Evolutionary conservation across 2,113 vertebrate species (phyloP).

Genomic region (Euleptes europaea): DNA sequence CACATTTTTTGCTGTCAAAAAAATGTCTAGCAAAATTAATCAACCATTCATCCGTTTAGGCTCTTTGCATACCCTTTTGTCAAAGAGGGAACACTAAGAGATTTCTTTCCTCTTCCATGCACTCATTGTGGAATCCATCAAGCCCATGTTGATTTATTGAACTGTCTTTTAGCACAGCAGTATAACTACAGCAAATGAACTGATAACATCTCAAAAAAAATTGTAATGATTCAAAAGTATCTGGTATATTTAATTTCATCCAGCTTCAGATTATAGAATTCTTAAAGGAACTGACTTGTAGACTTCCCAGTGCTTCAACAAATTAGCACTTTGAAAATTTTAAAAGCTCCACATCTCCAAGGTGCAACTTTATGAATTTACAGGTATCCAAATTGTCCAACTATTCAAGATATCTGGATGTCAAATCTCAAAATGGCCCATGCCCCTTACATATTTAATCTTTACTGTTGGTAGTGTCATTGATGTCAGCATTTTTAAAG

Average conservation of each 20-base stretch:
- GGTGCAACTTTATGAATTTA: constrained; percentile 26
- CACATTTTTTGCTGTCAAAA: constrained; percentile 98
- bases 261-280: constrained; percentile 63
- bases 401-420: background rate
- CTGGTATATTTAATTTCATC: constrained; percentile 72
- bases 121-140: constrained; percentile 98
- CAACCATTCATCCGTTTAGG: constrained; percentile 99
- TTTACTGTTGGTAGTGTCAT: background rate
- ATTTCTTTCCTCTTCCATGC: constrained; percentile 90
- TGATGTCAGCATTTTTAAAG: background rate
- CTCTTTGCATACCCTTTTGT: constrained; percentile 99
- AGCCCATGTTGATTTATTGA: constrained; percentile 98
- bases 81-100: constrained; percentile 93
- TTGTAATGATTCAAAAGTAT: constrained; percentile 82
- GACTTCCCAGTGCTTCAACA: constrained; percentile 9
- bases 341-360: background rate
- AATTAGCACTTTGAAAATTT: background rate
- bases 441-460: background rate
- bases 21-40: constrained; percentile 98
- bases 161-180: constrained; percentile 99
- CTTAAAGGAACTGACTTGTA: constrained; percentile 43
- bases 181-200: constrained; percentile 99
- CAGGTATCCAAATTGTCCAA: background rate
- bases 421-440: background rate
- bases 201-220: constrained; percentile 89